Conservation (phyloP, 2,797 vertebrate species). For the Phyllotis vaccarum region DNA sequence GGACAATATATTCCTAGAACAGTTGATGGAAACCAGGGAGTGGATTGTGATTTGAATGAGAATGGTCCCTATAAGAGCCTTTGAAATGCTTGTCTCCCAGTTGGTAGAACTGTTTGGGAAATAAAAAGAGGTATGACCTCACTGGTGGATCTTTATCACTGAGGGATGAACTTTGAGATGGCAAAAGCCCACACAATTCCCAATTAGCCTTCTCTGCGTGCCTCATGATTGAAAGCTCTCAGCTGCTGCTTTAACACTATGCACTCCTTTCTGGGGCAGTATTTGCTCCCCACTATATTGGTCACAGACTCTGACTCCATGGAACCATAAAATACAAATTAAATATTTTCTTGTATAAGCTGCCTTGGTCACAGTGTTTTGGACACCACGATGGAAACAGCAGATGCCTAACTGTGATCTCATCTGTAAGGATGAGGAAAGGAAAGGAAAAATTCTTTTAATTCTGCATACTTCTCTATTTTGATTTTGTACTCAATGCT, state of each 20-base stretch:
- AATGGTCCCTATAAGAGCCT: too few species aligned
- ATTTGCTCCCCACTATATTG: too few species aligned
- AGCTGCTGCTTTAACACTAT: too few species aligned
- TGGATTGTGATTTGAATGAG: too few species aligned
- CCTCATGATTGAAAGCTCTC: background rate
- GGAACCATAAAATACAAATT: background rate
- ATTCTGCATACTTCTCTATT: background rate
- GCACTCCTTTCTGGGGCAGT: too few species aligned
- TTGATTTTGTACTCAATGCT: background rate
- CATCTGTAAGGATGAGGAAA: background rate
- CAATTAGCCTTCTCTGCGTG: background rate
- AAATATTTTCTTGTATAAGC: background rate
- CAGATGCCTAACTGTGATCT: background rate
- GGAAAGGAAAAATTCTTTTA: background rate
- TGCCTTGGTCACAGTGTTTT: background rate
- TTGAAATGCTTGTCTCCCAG: background rate
- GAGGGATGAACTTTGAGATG: background rate
- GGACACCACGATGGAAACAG: background rate
- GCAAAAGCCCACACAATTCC: too few species aligned
- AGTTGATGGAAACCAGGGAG: too few species aligned
- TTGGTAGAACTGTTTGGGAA: background rate
- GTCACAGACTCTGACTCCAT: too few species aligned
- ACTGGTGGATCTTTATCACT: background rate
- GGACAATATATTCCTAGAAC: too few species aligned
- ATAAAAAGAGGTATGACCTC: too few species aligned